These are phyloP conservation scores for Brachirus orientalis DNA, from an alignment of 2,113 vertebrate species.

Conservation along the genomic window DNA sequence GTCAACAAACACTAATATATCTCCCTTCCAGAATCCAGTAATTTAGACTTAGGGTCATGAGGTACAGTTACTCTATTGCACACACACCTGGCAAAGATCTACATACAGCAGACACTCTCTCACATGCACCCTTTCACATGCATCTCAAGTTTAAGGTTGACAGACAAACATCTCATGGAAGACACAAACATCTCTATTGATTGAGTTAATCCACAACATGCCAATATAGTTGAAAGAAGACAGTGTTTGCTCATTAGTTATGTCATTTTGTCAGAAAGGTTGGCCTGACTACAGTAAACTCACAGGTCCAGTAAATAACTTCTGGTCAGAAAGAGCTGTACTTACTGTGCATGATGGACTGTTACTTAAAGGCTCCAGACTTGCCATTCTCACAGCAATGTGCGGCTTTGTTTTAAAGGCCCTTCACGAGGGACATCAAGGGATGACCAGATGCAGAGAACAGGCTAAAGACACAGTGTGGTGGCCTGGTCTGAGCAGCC, in stretches of 20 bases:
- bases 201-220: not conserved
- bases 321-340: not conserved
- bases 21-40: not conserved
- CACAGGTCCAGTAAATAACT: not conserved
- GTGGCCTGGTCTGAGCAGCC: slow-evolving; percentile 12
- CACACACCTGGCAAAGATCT: not conserved
- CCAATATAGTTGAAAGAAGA: not conserved
- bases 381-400: slow-evolving; percentile 5
- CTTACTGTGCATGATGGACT: not conserved
- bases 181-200: not conserved
- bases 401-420: not conserved
- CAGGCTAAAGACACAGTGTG: not conserved
- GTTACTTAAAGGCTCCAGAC: slow-evolving; percentile 8
- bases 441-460: not conserved
- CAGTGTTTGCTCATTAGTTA: slow-evolving; percentile 1
- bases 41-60: not conserved
- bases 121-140: fast-evolving
- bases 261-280: slow-evolving; percentile 7
- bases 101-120: slow-evolving; percentile 5
- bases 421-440: slow-evolving; percentile 11
- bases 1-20: not conserved
- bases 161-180: not conserved
- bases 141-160: fast-evolving
- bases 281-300: not conserved
- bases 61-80: not conserved